Conservation (phyloP, 92 coral and sea anemone species). For the Parazoanthus darwini region DNA sequence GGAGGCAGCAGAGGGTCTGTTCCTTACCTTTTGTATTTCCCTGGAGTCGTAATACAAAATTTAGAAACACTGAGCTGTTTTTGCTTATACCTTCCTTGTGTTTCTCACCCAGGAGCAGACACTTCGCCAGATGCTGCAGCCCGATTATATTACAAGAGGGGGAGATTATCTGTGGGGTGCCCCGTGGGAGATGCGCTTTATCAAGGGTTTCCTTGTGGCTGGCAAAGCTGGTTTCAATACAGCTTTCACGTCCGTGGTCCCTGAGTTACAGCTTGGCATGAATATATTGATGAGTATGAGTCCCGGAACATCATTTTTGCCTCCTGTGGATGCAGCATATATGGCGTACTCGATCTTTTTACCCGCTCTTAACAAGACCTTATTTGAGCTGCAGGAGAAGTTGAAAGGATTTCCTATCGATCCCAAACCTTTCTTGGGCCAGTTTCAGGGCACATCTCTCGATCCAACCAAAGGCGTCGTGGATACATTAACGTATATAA, state of each 20-base stretch:
- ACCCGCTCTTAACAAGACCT: slow-evolving; percentile 62
- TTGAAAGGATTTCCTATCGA: slow-evolving; percentile 50
- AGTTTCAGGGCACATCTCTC: slow-evolving; percentile 43
- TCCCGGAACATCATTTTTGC: slow-evolving; percentile 51
- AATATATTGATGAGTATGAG: slow-evolving; percentile 52
- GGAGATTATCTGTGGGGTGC: slow-evolving; percentile 71
- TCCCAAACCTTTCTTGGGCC: slow-evolving; percentile 56
- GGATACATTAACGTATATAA: slow-evolving; percentile 6
- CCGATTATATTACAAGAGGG: slow-evolving; percentile 56
- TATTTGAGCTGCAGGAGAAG: slow-evolving; percentile 46
- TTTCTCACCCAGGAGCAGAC: slow-evolving; percentile 25
- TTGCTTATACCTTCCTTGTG: background rate
- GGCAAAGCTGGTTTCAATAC: slow-evolving; percentile 70
- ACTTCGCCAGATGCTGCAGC: slow-evolving; percentile 55
- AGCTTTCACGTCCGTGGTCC: slow-evolving; percentile 59
- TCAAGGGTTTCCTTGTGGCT: slow-evolving; percentile 51
- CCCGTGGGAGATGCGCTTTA: slow-evolving; percentile 74
- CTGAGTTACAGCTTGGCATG: slow-evolving; percentile 57
- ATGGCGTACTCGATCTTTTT: slow-evolving; percentile 51
- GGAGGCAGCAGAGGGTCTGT: too few relatives aligned
- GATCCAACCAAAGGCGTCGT: slow-evolving; percentile 44
- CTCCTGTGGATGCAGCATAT: slow-evolving; percentile 48
- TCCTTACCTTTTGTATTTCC: too few relatives aligned
- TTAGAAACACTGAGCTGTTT: background rate
- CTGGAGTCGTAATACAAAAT: too few relatives aligned